Conservation (phyloP, 2,113 vertebrate species). For the Limanda limanda region DNA sequence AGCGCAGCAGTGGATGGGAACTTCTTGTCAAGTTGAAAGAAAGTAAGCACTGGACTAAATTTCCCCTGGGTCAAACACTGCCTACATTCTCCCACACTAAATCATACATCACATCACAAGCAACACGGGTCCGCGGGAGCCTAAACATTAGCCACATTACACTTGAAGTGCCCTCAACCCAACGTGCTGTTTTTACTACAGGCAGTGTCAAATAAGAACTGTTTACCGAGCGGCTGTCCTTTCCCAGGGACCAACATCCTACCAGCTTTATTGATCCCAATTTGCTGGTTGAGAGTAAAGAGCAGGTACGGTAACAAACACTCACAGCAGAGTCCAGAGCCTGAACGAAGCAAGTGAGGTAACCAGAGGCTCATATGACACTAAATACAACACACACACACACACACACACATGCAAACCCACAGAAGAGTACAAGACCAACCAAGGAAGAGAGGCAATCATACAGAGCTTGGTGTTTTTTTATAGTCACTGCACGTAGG, state of each 20-base stretch:
- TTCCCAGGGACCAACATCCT: slow-evolving; percentile 53
- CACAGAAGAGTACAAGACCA: slow-evolving; percentile 18
- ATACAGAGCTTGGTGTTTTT: slow-evolving; percentile 25
- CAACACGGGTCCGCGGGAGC: slow-evolving; percentile 39
- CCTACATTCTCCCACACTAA: slow-evolving; percentile 43
- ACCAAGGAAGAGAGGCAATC: slow-evolving; percentile 42
- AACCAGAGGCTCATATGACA: slow-evolving; percentile 43
- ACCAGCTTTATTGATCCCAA: slow-evolving; percentile 65
- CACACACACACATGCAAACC: neutral
- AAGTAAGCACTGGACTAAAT: slow-evolving; percentile 63
- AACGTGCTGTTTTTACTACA: slow-evolving; percentile 52
- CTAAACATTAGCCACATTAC: slow-evolving; percentile 46
- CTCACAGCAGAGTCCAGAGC: slow-evolving; percentile 1
- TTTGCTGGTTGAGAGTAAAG: slow-evolving; percentile 49
- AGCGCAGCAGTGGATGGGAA: slow-evolving; percentile 41
- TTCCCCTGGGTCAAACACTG: slow-evolving; percentile 56
- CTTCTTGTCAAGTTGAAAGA: slow-evolving; percentile 69
- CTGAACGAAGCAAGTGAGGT: slow-evolving; percentile 14
- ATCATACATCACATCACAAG: slow-evolving; percentile 64
- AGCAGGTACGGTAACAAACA: slow-evolving; percentile 36
- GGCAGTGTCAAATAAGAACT: slow-evolving; percentile 47
- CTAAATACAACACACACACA: slow-evolving; percentile 25
- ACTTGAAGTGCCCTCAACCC: slow-evolving; percentile 46
- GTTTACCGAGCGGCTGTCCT: slow-evolving; percentile 50
- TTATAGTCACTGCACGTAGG: slow-evolving; percentile 6